Conservation (phyloP, 2,888 invertebrate genomes). For the Drosophila sordidula region DNA sequence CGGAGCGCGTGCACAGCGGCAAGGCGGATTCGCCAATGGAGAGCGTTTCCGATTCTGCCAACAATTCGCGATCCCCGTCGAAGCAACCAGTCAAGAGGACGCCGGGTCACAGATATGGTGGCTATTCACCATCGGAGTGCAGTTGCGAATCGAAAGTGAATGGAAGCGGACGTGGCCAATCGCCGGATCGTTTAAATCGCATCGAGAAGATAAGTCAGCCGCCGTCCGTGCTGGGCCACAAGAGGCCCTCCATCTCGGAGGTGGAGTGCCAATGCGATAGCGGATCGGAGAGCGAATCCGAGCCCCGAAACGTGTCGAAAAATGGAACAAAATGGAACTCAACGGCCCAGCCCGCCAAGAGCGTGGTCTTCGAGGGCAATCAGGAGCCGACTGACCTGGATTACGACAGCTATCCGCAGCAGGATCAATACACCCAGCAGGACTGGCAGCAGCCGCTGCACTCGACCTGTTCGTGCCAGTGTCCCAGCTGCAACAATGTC, state of each 20-base stretch:
- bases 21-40: neutral
- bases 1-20: conserved; percentile 11
- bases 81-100: too few species aligned
- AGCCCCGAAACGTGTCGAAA: too few species aligned
- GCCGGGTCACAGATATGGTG: conserved; percentile 23
- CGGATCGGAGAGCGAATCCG: neutral
- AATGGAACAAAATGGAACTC: too few species aligned
- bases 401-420: neutral
- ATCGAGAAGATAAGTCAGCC: conserved; percentile 33
- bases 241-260: too few species aligned
- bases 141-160: conserved; percentile 1
- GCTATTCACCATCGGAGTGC: conserved; percentile 39
- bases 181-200: neutral
- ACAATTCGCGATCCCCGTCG: neutral
- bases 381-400: neutral
- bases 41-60: neutral
- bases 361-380: too few species aligned
- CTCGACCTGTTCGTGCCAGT: neutral
- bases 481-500: neutral
- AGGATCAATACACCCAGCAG: too few species aligned
- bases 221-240: neutral
- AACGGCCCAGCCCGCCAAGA: too few species aligned
- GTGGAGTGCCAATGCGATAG: neutral
- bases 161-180: too few species aligned
- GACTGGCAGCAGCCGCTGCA: neutral